phyloP scores from a whole-genome alignment of 2,888 invertebrate genomes.

The Sipha maydis region DNA sequence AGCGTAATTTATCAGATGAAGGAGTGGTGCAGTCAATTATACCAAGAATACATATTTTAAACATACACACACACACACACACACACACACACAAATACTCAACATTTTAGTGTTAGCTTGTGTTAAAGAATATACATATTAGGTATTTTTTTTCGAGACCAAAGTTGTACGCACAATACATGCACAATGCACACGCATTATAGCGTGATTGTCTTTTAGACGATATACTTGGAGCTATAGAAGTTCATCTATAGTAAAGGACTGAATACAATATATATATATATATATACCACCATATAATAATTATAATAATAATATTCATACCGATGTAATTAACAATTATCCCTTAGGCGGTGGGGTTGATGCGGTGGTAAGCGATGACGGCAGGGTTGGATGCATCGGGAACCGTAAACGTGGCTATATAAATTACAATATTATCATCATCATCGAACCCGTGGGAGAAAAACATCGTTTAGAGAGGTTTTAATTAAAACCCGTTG shows the following conservation, averaged over 20 bases:
- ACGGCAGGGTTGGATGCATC: constrained; percentile 15
- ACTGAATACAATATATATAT: background rate
- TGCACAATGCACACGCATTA: too few relatives aligned
- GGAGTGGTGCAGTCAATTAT: too few relatives aligned
- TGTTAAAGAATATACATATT: too few relatives aligned
- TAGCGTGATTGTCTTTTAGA: background rate
- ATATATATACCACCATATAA: background rate
- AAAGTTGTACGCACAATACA: too few relatives aligned
- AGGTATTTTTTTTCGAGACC: too few relatives aligned
- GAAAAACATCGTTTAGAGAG: constrained; percentile 58
- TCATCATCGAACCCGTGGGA: constrained; percentile 41
- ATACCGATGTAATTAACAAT: constrained; percentile 48
- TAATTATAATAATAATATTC: constrained; percentile 24
- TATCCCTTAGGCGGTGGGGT: background rate
- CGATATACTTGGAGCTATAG: background rate
- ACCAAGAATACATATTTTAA: too few relatives aligned
- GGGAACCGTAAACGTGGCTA: constrained; percentile 24
- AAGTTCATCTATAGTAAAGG: background rate
- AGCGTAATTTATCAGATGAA: too few relatives aligned
- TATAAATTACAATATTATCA: constrained; percentile 49
- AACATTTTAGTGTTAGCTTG: too few relatives aligned
- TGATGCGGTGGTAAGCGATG: background rate
- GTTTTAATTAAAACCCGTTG: constrained; percentile 60
- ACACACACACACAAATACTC: too few relatives aligned
- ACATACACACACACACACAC: too few relatives aligned